phyloP scores from a whole-genome alignment of 2,888 invertebrate genomes.

The Hanleya hanleyi region DNA sequence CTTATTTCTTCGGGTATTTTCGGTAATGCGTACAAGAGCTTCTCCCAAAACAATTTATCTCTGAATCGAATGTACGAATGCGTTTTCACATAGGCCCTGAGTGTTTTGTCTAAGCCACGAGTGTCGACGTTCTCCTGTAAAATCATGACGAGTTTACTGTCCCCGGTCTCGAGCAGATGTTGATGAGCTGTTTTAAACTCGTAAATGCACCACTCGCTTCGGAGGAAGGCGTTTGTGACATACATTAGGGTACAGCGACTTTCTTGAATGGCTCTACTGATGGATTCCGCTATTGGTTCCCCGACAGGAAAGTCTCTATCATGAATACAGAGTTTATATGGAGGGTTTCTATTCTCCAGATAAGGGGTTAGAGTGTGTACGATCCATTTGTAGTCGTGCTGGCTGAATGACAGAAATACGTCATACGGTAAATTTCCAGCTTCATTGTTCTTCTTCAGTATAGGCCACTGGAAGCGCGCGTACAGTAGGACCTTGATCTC shows the following conservation, averaged over 20 bases:
- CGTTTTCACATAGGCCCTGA: not conserved
- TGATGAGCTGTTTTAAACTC: constrained; percentile 85
- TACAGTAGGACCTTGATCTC: not conserved
- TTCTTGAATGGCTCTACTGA: constrained; percentile 81
- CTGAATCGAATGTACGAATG: not conserved
- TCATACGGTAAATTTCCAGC: constrained; percentile 75
- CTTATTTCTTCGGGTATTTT: too few relatives aligned
- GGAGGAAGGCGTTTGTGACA: constrained; percentile 81
- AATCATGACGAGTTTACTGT: not conserved
- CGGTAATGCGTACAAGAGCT: not conserved
- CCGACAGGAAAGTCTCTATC: constrained; percentile 86
- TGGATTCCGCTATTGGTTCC: constrained; percentile 80
- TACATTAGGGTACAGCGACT: constrained; percentile 83
- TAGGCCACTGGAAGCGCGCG: not conserved
- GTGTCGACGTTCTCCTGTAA: not conserved
- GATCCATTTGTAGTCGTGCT: constrained; percentile 90
- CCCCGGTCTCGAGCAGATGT: constrained; percentile 81
- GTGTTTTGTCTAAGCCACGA: not conserved
- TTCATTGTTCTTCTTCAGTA: not conserved
- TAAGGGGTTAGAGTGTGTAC: constrained; percentile 87
- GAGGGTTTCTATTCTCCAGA: constrained; percentile 85
- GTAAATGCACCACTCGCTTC: constrained; percentile 84
- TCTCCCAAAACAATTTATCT: constrained; percentile 5
- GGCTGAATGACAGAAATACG: constrained; percentile 91
- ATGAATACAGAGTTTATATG: constrained; percentile 88